phyloP scores from a whole-genome alignment of 2,888 invertebrate species.

The Pollenia angustigena region DNA sequence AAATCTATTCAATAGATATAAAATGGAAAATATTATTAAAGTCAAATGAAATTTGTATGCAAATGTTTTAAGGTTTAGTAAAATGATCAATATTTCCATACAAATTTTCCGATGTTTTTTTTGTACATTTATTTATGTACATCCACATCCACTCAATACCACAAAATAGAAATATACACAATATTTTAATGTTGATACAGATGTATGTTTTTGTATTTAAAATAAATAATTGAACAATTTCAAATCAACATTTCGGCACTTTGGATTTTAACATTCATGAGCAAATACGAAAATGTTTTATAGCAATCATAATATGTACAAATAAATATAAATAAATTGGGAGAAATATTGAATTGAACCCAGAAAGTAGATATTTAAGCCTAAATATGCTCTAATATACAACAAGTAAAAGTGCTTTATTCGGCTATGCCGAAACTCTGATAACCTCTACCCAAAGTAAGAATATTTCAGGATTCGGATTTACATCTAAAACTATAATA shows the following conservation, averaged over 20 bases:
- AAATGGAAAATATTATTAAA: slow-evolving; percentile 25
- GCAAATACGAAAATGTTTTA: not conserved
- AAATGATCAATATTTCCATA: slow-evolving; percentile 4
- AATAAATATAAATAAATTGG: slow-evolving; percentile 19
- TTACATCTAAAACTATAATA: too few relatives aligned
- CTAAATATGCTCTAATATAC: too few relatives aligned
- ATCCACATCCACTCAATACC: not conserved
- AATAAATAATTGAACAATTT: slow-evolving; percentile 67
- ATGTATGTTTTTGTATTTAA: slow-evolving; percentile 20
- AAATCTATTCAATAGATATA: not conserved
- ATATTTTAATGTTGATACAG: not conserved
- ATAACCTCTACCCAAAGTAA: too few relatives aligned
- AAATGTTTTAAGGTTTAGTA: slow-evolving; percentile 40
- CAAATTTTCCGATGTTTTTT: not conserved
- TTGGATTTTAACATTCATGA: slow-evolving; percentile 17
- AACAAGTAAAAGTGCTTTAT: too few relatives aligned
- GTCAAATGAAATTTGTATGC: slow-evolving; percentile 39
- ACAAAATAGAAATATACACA: too few relatives aligned
- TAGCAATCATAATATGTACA: slow-evolving; percentile 8
- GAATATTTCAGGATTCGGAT: too few relatives aligned
- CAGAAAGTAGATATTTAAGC: not conserved
- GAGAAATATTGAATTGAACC: not conserved
- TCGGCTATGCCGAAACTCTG: too few relatives aligned
- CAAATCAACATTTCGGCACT: slow-evolving; percentile 68
- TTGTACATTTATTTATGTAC: not conserved